Evolutionary conservation across 2,797 vertebrate species (phyloP).

Genomic region (Chiroxiphia lanceolata): DNA sequence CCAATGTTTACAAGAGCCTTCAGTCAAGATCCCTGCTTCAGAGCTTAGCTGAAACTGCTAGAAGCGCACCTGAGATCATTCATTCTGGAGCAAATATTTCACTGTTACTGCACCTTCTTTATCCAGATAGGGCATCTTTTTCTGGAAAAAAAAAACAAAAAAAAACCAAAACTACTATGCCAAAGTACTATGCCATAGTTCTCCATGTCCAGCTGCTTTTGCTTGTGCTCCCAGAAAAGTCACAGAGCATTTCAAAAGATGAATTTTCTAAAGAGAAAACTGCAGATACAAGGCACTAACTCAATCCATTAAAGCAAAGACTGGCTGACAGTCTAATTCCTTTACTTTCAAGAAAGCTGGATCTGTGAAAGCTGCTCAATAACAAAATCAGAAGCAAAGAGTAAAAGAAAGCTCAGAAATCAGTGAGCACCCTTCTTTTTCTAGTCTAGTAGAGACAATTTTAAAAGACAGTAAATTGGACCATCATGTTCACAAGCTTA

Average conservation of each 20-base stretch:
- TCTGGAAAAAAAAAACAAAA: not conserved
- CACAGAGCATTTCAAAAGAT: slow-evolving; percentile 30
- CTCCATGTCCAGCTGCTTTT: not conserved
- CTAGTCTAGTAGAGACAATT: not conserved
- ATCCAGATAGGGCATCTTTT: not conserved
- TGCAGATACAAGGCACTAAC: not conserved
- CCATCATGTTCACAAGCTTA: not conserved
- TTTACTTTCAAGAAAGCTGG: slow-evolving; percentile 15
- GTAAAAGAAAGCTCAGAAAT: not conserved
- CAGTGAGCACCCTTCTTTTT: not conserved
- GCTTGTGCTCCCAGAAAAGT: not conserved
- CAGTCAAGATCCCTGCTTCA: not conserved
- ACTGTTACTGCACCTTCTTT: not conserved
- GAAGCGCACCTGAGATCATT: not conserved
- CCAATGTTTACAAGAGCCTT: not conserved
- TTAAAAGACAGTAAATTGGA: not conserved
- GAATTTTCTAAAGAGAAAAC: slow-evolving; percentile 20
- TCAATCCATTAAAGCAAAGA: slow-evolving; percentile 11
- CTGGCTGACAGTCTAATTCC: not conserved
- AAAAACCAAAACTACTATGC: not conserved
- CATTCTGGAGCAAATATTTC: not conserved
- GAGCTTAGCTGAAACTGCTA: not conserved
- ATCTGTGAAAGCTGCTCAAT: slow-evolving; percentile 4
- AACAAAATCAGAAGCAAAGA: slow-evolving; percentile 27
- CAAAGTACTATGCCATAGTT: not conserved